These are phyloP conservation scores for Pachypeltis micranthus DNA, from an alignment of 1,140 invertebrate species.

Conservation along the genomic window DNA sequence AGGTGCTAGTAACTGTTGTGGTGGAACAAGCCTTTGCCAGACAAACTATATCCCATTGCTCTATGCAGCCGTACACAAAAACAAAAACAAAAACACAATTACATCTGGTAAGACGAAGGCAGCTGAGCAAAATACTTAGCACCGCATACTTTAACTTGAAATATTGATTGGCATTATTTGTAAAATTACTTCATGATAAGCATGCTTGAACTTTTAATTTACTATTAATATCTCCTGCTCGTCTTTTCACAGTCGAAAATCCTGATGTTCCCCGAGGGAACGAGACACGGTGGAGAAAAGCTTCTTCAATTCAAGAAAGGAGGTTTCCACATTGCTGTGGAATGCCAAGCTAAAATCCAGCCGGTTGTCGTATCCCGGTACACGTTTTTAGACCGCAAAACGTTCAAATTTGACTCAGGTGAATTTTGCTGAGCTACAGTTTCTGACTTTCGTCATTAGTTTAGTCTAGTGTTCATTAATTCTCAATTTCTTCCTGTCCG, in stretches of 20 bases:
- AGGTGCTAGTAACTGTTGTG: too few relatives aligned
- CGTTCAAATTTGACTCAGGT: conserved; percentile 63
- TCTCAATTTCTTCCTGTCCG: too few relatives aligned
- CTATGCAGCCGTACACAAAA: too few relatives aligned
- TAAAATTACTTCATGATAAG: not conserved
- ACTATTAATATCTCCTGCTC: too few relatives aligned
- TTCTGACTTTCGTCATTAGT: too few relatives aligned
- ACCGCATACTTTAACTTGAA: not conserved
- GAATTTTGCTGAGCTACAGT: too few relatives aligned
- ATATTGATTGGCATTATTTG: not conserved
- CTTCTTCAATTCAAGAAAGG: conserved; percentile 82
- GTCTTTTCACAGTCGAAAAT: conserved; percentile 46
- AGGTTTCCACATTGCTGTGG: conserved; percentile 81
- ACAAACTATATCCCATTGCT: too few relatives aligned
- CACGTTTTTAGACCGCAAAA: conserved; percentile 61
- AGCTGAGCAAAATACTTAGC: not conserved
- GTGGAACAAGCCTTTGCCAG: too few relatives aligned
- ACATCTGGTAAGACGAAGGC: too few relatives aligned
- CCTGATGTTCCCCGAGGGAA: conserved; percentile 69
- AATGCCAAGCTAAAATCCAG: conserved; percentile 69
- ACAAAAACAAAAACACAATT: too few relatives aligned
- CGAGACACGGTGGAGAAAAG: conserved; percentile 49
- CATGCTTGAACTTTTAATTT: too few relatives aligned
- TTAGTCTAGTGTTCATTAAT: too few relatives aligned
- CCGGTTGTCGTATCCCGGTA: conserved; percentile 84